A percentile compares a stretch with the other conserved stretches of the same genome.
Evolutionary conservation across 2,888 invertebrate genomes (phyloP).

Genomic region (Colostygia pectinataria): DNA sequence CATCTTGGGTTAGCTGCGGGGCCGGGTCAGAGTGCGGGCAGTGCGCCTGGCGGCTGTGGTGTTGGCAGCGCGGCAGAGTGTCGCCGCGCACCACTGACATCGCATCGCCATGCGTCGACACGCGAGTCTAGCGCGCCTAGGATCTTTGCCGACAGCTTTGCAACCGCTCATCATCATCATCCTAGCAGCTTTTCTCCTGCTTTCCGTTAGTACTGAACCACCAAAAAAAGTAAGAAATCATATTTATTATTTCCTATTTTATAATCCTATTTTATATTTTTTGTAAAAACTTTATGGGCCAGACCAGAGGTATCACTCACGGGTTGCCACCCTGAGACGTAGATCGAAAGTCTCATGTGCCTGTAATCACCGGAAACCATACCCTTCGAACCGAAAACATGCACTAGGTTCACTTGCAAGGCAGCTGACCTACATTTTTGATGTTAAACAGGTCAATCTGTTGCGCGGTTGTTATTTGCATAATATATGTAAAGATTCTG

Average conservation of each 20-base stretch:
- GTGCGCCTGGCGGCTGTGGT: constrained; percentile 45
- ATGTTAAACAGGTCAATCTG: constrained; percentile 13
- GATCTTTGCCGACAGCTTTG: constrained; percentile 33
- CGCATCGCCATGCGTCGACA: constrained; percentile 63
- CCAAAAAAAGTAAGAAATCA: constrained; percentile 12
- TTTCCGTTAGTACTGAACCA: constrained; percentile 4
- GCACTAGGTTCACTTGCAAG: constrained; percentile 16
- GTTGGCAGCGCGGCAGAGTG: constrained; percentile 53
- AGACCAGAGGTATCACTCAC: no score
- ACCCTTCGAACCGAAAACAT: no score
- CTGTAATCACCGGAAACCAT: no score
- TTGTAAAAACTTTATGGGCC: neutral
- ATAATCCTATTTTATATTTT: neutral
- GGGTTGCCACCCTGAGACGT: no score
- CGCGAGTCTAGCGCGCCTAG: constrained; percentile 36
- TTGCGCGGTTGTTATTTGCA: constrained; percentile 16
- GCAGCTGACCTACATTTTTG: constrained; percentile 14
- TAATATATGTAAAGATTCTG: constrained; percentile 5
- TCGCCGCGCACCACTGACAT: constrained; percentile 51
- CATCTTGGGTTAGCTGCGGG: constrained; percentile 62
- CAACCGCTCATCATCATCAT: constrained; percentile 2
- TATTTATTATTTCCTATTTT: neutral
- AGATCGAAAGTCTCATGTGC: no score
- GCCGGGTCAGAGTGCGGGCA: constrained; percentile 68
- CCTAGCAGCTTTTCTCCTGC: neutral